Evolutionary conservation across 2,113 vertebrate species (phyloP), one percentile per base, ranked within the genome.

Genomic region (Glaucidium brasilianum): DNA sequence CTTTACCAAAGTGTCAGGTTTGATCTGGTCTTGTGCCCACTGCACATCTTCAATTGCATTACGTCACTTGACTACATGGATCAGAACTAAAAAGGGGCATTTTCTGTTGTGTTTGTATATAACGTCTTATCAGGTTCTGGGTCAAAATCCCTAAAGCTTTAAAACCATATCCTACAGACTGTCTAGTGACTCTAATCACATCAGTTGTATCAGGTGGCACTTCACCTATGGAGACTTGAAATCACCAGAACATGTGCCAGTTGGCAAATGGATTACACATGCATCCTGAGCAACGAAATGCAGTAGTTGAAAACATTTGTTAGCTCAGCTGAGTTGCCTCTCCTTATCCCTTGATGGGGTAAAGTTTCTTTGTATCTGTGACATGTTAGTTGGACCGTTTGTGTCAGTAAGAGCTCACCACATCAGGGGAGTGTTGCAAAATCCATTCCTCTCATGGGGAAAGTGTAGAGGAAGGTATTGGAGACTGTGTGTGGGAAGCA

Each of bases 351-450:
- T 66, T 67, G 34, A 41, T 18, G 75, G 23, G 56, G 72, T 37
- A 52, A 82, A 81, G 1, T 71, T 86, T 81, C 34, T 47, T 67
- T 7, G 1, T 68, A 37, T 85, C 25, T 76, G 25, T 74, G 68
- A 77, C 41, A 77, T 26, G 39, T 62, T 74, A 49, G 47, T 39
- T 35, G 30, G 8, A 92, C 39, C 81, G 7, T n/a, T 82, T 62
- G 34, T 92, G 59, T 67, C 37, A 52, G n/a, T 71, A 59, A 85
- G 37, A 30, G 18, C 55, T 88, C 62, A 62, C 22, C 59, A 17
- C 35, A 80, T 11, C 35, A 64, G 32, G 5, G 15, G 63, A 92
- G n/a, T 47, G 20, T 96, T 97, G 76, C 85, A 86, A 95, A 92
- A 96, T 92, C 47, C 43, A 2, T 41, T 29, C 9, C 39, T 10